These are phyloP conservation scores for Machimus rusticus DNA, from an alignment of 2,888 invertebrate genomes.

Conservation along the genomic window DNA sequence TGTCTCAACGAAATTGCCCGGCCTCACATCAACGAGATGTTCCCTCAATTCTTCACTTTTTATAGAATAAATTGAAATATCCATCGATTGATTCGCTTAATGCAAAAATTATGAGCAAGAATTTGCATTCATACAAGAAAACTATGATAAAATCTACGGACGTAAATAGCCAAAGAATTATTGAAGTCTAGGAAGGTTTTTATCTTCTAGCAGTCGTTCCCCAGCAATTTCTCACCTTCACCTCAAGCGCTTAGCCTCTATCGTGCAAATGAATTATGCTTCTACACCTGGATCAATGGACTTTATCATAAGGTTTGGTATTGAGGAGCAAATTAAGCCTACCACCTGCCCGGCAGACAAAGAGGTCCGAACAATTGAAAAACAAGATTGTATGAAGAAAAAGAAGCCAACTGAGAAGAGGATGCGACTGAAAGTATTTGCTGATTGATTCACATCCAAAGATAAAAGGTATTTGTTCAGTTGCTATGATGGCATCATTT, in stretches of 20 bases:
- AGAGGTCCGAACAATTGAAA: neutral
- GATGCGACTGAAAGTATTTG: constrained; percentile 1
- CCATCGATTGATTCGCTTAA: neutral
- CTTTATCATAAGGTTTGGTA: neutral
- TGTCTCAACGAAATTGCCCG: neutral
- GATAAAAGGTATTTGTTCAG: constrained; percentile 32
- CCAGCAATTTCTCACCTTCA: neutral
- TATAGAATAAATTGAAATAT: neutral
- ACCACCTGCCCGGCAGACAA: neutral
- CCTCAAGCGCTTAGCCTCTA: neutral
- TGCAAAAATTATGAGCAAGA: neutral
- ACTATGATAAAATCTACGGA: neutral
- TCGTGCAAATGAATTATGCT: constrained; percentile 7
- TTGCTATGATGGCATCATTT: constrained; percentile 40
- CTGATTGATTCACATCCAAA: constrained; percentile 30
- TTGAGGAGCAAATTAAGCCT: neutral
- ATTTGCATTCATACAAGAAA: neutral
- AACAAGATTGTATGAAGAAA: neutral
- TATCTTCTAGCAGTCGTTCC: neutral
- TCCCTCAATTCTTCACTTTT: neutral
- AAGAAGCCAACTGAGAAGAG: neutral
- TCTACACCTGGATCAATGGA: constrained; percentile 15
- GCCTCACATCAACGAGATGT: neutral
- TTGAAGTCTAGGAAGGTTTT: neutral
- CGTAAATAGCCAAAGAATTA: neutral